phyloP scores from a whole-genome alignment of 2,888 invertebrate genomes.

The Coleophora flavipennella region DNA sequence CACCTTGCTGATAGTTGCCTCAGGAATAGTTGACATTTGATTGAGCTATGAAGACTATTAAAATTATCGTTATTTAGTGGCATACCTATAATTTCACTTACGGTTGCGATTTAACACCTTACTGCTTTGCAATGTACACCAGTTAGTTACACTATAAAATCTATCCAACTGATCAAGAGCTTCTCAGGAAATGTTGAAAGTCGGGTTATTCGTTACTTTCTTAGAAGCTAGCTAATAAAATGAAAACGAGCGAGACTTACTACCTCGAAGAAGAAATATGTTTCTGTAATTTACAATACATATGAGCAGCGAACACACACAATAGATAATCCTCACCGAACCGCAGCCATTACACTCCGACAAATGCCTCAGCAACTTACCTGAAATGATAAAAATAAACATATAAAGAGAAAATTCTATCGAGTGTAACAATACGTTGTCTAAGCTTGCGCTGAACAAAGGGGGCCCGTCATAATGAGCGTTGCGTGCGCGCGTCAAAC shows the following conservation, averaged over 20 bases:
- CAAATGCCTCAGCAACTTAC: constrained; percentile 53
- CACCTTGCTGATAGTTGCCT: background rate
- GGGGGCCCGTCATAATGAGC: constrained; percentile 65
- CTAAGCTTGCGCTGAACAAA: constrained; percentile 57
- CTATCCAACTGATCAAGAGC: background rate
- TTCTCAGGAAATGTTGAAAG: too few relatives aligned
- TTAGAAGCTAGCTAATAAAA: too few relatives aligned
- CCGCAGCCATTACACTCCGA: constrained; percentile 45
- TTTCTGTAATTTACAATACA: too few relatives aligned
- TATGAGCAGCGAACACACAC: constrained; percentile 21
- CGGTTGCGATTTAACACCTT: too few relatives aligned
- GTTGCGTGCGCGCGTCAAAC: constrained; percentile 70
- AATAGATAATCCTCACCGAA: constrained; percentile 52
- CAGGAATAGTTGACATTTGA: background rate
- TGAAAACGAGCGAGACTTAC: too few relatives aligned
- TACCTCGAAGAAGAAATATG: too few relatives aligned
- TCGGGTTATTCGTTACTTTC: too few relatives aligned
- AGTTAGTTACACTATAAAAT: too few relatives aligned
- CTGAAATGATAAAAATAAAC: constrained; percentile 66
- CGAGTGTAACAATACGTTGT: constrained; percentile 63
- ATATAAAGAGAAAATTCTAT: constrained; percentile 60
- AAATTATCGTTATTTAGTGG: too few relatives aligned
- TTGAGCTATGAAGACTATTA: too few relatives aligned
- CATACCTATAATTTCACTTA: too few relatives aligned
- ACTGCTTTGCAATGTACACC: too few relatives aligned